Conservation (phyloP, 1,140 invertebrate genomes). For the Thaumatotibia leucotreta region DNA sequence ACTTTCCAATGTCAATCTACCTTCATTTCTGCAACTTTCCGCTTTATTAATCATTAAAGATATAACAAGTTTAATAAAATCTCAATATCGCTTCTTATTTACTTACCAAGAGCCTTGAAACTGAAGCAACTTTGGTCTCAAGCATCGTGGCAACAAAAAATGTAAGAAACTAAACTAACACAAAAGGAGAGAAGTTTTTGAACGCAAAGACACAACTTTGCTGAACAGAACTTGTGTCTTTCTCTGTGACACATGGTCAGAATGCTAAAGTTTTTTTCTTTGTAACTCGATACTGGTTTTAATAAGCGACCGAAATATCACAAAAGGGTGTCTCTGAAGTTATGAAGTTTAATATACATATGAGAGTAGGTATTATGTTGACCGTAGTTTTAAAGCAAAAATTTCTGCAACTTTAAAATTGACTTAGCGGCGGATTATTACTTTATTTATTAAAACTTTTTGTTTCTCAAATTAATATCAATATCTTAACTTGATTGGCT, state of each 20-base stretch:
- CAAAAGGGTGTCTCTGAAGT: not conserved
- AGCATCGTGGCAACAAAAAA: slow-evolving; percentile 3
- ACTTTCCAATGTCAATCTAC: not conserved
- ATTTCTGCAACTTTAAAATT: no score
- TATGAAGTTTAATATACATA: not conserved
- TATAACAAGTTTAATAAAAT: slow-evolving; percentile 1
- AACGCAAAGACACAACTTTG: slow-evolving; percentile 11
- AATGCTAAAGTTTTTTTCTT: slow-evolving; percentile 2
- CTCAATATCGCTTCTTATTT: slow-evolving; percentile 3
- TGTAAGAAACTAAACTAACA: slow-evolving; percentile 6
- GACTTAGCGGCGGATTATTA: no score
- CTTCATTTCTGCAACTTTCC: no score
- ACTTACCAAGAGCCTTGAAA: not conserved
- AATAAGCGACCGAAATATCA: not conserved
- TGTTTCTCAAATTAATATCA: no score
- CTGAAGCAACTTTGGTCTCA: not conserved
- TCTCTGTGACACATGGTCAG: slow-evolving; percentile 10
- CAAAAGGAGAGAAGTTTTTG: slow-evolving; percentile 5
- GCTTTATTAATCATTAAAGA: not conserved
- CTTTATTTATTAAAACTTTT: no score
- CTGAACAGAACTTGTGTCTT: slow-evolving; percentile 3
- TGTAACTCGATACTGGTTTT: slow-evolving; percentile 2
- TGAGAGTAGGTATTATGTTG: no score
- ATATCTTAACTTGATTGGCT: no score
- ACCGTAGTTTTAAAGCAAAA: no score